A percentile compares a stretch with the other conserved stretches of the same genome.
Conservation (phyloP, 2,797 vertebrate species). For the Paguma larvata region DNA sequence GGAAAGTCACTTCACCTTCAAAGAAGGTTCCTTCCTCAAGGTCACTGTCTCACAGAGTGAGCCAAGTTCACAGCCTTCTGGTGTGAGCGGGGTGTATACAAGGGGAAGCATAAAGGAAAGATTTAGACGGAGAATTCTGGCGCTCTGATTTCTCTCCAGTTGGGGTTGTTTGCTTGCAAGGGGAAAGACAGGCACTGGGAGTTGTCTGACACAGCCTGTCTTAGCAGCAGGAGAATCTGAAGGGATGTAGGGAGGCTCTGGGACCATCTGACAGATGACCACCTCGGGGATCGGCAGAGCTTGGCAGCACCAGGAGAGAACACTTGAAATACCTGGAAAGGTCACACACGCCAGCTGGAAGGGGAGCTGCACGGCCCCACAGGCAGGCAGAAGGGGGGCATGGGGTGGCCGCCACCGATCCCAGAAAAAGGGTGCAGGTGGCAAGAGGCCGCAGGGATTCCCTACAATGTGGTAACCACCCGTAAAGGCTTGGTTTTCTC, state of each 20-base stretch:
- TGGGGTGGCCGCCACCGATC: background rate
- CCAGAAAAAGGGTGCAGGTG: constrained; percentile 53
- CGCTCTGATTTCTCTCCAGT: background rate
- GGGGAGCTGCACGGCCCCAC: constrained; percentile 50
- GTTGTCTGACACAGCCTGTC: constrained; percentile 33
- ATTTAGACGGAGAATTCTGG: background rate
- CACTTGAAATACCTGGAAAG: constrained; percentile 77
- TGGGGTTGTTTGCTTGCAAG: background rate
- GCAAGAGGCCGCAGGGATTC: background rate
- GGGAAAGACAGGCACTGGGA: background rate
- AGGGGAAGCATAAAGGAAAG: background rate
- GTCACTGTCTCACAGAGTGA: background rate
- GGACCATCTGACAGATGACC: constrained; percentile 82
- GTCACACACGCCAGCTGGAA: constrained; percentile 79
- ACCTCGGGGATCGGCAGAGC: constrained; percentile 69
- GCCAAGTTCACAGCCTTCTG: background rate
- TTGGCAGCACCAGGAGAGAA: background rate
- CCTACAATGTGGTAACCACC: rapidly evolving
- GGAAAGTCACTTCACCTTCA: background rate
- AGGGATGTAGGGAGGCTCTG: background rate
- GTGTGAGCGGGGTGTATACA: background rate
- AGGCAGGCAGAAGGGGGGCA: background rate
- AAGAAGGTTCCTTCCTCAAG: background rate
- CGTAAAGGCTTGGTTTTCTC: background rate
- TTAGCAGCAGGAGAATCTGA: background rate